Percentiles rank a stretch among this genome's conserved stretches.
phyloP scores from a whole-genome alignment of 1,140 invertebrate genomes.

The Zaprionus ornatus region DNA sequence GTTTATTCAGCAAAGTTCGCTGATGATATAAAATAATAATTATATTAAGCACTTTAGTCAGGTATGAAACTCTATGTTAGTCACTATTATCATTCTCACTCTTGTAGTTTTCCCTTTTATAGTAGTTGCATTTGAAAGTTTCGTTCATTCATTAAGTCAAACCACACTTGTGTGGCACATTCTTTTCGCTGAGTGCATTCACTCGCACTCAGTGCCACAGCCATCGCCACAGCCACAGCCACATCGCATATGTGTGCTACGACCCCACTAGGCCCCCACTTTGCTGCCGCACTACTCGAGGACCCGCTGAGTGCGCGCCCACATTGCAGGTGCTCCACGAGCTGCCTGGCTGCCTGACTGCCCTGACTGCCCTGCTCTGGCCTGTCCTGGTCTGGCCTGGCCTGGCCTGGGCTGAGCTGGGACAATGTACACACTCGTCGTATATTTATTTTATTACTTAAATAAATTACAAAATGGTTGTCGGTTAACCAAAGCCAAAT shows the following conservation, averaged over 20 bases:
- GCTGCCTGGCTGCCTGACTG: neutral
- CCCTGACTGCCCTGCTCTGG: neutral
- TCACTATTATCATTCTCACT: no score
- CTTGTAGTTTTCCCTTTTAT: neutral
- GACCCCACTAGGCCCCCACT: neutral
- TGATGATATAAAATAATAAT: no score
- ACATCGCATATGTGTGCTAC: neutral
- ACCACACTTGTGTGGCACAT: neutral
- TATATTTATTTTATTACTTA: constrained; percentile 82
- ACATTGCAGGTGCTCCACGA: constrained; percentile 29
- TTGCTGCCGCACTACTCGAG: neutral
- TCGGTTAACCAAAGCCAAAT: constrained; percentile 79
- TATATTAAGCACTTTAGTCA: no score
- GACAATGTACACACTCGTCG: constrained; percentile 56
- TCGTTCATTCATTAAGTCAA: neutral
- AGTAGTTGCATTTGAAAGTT: neutral
- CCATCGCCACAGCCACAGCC: neutral
- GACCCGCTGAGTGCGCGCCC: constrained; percentile 6
- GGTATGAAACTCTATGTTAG: no score
- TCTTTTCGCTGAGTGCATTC: neutral
- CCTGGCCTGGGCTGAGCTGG: constrained; percentile 7
- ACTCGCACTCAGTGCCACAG: constrained; percentile 16
- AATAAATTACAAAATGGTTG: constrained; percentile 81
- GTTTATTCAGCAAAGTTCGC: no score
- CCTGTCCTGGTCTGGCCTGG: neutral